Base-by-base conservation (phyloP, 1,140 invertebrate genomes). In the Adelges cooleyi region DNA sequence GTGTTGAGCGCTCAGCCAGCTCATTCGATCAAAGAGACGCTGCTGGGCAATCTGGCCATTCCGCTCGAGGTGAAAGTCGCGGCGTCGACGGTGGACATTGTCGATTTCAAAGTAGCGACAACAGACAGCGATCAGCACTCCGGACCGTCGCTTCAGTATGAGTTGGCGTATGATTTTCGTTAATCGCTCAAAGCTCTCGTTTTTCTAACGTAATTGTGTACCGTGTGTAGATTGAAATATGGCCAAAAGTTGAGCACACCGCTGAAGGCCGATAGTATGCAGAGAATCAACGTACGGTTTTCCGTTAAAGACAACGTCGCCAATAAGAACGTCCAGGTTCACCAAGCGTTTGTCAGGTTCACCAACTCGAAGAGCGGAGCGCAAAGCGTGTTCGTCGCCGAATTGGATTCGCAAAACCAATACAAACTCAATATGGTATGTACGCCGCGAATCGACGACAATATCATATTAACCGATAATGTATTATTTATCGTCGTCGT, bases 301-400 rank as follows among this genome's bases (percentile, higher is more conserved):
- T 74, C 80, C 1, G 75, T 97, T 1, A 84, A 83, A 65, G 90
- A 95, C 74, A 82, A 84, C 69, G 75, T 77, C n/a, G 81, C 72
- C 56, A 81, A 79, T 49, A 83, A 85, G 71, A 68, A 84, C 1
- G 82, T 93, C 67, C 76, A 81, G 38, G 87, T 92, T 29, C 95
- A 98, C 75, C 94, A 98, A 78, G 87, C 91, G 0, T 98, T 98
- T 77, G 83, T 98, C 4, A 82, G 88, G 20, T 80, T 98, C 20
- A 78, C 76, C 2, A 77, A 87, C 71, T 73, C 77, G 17, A 78
- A 82, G 51, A 81, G 79, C 0, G 80, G 84, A 18, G 82, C 86
- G 68, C 94, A 98, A 78, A 88, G 95, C 29, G 86, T 95, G 70
- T 97, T 94, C 74, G 86, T 97, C 25, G 90, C 92, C 15, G 93